Evolutionary conservation across 2,113 vertebrate species (phyloP).

Genomic region (Myanophis thanlyinensis): DNA sequence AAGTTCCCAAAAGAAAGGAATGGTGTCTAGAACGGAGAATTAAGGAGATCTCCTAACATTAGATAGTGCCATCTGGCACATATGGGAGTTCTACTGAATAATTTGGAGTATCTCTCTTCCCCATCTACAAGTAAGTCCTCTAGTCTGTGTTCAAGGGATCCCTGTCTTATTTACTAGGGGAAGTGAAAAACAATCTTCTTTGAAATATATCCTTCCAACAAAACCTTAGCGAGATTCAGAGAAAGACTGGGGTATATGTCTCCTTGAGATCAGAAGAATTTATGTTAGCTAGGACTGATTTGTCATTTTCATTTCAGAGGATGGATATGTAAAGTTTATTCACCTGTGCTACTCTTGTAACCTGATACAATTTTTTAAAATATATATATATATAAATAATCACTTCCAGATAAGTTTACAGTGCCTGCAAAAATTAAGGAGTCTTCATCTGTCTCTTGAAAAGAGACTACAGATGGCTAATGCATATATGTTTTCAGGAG

Average conservation of each 20-base stretch:
- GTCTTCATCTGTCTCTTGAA: neutral
- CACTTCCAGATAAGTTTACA: neutral
- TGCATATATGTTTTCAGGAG: neutral
- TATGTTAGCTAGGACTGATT: neutral
- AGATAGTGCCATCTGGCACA: neutral
- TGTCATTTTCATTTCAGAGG: neutral
- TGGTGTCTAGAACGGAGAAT: neutral
- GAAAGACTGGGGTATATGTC: too few species aligned
- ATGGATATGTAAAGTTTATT: neutral
- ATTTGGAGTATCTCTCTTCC: neutral
- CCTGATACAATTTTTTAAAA: neutral
- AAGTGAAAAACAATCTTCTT: neutral
- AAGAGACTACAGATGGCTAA: neutral
- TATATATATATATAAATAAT: neutral
- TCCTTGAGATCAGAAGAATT: neutral
- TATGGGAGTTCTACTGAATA: neutral
- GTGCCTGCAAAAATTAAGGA: neutral
- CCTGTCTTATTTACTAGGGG: neutral
- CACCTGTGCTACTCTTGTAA: neutral
- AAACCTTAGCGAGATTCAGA: neutral
- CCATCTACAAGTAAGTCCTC: neutral
- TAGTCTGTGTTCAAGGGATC: too few species aligned
- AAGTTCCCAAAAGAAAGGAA: too few species aligned
- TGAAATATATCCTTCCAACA: neutral
- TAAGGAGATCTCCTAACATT: neutral